A percentile compares a stretch with the other conserved stretches of the same genome.
phyloP scores from a whole-genome alignment of 2,797 vertebrate genomes.

The Lagorchestes hirsutus region DNA sequence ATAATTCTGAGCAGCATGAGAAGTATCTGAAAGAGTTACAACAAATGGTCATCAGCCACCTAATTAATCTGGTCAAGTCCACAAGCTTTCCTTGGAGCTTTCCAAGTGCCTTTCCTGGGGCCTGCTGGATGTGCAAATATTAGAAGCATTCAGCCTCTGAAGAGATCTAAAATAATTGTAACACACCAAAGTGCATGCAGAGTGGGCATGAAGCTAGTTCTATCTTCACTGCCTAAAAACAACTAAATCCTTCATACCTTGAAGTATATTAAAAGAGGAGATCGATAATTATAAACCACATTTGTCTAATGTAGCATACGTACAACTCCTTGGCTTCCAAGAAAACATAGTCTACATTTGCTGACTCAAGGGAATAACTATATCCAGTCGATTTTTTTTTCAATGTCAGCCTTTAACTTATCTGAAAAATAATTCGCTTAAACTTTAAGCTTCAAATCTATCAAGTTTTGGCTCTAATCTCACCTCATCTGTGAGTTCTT shows the following conservation, averaged over 20 bases:
- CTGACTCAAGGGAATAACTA: background rate
- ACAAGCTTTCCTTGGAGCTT: background rate
- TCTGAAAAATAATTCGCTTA: background rate
- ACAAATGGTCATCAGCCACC: background rate
- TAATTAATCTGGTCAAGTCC: background rate
- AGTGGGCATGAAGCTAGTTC: background rate
- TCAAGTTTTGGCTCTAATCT: background rate
- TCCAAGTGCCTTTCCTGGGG: background rate
- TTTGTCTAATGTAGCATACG: background rate
- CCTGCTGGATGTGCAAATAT: background rate
- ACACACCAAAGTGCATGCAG: background rate
- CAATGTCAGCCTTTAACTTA: accelerated
- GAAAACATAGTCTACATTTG: background rate
- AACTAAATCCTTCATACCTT: background rate
- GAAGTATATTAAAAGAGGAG: background rate
- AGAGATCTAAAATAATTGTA: background rate
- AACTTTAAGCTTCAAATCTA: background rate
- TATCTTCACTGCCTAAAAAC: accelerated
- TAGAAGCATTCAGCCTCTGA: background rate
- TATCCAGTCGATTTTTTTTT: accelerated
- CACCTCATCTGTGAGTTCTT: background rate
- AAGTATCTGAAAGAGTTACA: background rate
- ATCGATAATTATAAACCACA: background rate
- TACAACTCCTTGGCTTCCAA: background rate
- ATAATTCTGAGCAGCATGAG: background rate